Percentiles rank a stretch among this genome's conserved stretches.
These are phyloP conservation scores for Peromyscus leucopus DNA, from an alignment of 2,113 vertebrate genomes.

Conservation along the genomic window DNA sequence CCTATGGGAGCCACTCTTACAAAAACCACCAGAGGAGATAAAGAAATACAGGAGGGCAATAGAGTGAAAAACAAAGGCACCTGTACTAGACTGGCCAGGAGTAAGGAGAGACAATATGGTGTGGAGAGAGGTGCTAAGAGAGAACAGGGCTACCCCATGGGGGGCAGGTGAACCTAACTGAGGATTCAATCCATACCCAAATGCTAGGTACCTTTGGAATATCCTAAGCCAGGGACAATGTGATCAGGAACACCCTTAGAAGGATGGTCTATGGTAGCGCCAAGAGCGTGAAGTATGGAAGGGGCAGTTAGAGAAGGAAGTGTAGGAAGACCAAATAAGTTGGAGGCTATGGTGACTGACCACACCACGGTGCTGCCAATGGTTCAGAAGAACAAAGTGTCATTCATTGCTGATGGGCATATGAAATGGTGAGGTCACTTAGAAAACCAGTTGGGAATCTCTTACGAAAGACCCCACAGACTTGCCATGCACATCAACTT, in stretches of 20 bases:
- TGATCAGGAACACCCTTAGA: neutral
- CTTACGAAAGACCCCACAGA: neutral
- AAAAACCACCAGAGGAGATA: neutral
- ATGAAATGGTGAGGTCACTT: neutral
- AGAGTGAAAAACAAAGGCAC: neutral
- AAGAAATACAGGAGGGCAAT: conserved; percentile 5
- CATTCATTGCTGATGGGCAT: neutral
- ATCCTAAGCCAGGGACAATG: neutral
- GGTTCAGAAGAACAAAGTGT: neutral
- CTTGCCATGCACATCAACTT: neutral
- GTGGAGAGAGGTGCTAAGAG: neutral
- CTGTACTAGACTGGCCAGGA: neutral
- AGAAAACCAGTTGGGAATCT: neutral
- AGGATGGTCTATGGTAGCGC: neutral
- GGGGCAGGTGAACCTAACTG: neutral
- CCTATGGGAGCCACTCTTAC: neutral
- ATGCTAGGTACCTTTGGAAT: neutral
- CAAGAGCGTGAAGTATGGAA: neutral
- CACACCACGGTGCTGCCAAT: neutral
- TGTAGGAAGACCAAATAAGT: neutral
- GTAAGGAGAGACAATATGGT: neutral
- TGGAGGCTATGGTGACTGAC: neutral
- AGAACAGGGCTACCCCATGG: neutral
- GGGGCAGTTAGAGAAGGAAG: neutral
- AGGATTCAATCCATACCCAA: neutral